A percentile compares a stretch with the other conserved stretches of the same genome.
These are phyloP conservation scores for Hylomyscus alleni DNA, from an alignment of 2,797 vertebrate genomes.

Conservation along the genomic window DNA sequence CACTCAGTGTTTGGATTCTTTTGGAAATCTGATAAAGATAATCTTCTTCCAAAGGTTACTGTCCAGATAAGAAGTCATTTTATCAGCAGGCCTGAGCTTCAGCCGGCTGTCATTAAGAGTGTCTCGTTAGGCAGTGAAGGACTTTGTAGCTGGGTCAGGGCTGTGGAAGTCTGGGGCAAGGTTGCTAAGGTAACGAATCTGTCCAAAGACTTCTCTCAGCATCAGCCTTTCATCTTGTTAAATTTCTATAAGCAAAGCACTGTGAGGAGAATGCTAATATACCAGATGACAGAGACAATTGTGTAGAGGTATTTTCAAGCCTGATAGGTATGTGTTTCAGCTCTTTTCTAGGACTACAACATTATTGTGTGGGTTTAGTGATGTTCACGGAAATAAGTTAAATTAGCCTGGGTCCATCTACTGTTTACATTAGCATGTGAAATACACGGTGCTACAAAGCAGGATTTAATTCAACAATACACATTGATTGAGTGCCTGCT, in stretches of 20 bases:
- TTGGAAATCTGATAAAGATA: conserved; percentile 89
- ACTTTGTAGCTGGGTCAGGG: conserved; percentile 91
- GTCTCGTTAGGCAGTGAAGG: conserved; percentile 87
- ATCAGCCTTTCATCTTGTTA: conserved; percentile 91
- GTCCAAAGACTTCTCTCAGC: conserved; percentile 89
- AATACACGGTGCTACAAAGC: conserved; percentile 59
- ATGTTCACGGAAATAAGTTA: conserved; percentile 69
- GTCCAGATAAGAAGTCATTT: conserved; percentile 90
- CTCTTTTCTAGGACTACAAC: conserved; percentile 76
- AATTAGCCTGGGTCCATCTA: conserved; percentile 66
- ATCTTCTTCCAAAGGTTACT: conserved; percentile 90
- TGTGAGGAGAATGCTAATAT: conserved; percentile 90
- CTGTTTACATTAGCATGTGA: conserved; percentile 75
- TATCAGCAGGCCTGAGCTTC: conserved; percentile 89
- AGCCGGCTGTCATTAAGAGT: conserved; percentile 89
- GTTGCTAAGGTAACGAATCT: conserved; percentile 92
- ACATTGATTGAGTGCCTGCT: conserved; percentile 62
- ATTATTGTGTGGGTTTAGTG: conserved; percentile 58
- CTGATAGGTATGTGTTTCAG: conserved; percentile 83
- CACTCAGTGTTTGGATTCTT: conserved; percentile 73
- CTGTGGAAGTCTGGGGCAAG: conserved; percentile 87
- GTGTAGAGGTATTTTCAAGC: conserved; percentile 80
- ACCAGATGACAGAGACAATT: conserved; percentile 83
- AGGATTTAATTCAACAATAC: conserved; percentile 66
- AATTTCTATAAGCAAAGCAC: conserved; percentile 90